Base-by-base conservation (phyloP, 2,888 invertebrate genomes). In the Eilema sororculum region DNA sequence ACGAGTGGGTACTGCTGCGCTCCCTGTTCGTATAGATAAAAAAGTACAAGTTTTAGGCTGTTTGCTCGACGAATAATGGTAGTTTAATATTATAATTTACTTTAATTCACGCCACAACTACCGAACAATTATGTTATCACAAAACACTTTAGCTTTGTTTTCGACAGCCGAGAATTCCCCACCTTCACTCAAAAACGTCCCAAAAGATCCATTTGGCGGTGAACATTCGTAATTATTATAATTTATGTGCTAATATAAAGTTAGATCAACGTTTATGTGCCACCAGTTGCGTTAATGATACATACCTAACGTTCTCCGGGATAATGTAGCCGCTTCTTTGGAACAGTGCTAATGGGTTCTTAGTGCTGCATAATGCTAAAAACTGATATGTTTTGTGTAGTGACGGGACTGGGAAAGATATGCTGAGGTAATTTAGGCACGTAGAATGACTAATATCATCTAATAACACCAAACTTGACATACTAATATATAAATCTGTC, bases 281-380 rank as follows among this genome's bases (percentile, higher is more conserved):
- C 81, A 79, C 80, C 79, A 73, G 80, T 81, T 80, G 81, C 81
- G 70, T 62, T 77, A 73, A 80, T 74, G 80, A 75, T 75, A 74
- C 28, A 68, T 63, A 63, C 20, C 6, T 52, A 66, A 59, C 64
- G 65, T 72, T 71, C 69, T 66, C 67, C 65, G 5, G 22, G 30
- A n/a, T 58, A 59, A 59, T 52, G 58, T 69, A 22, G 13, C 46
- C 16, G 20, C 10, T 63, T 58, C 68, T 37, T 52, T 16, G 33
- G 20, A 61, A 67, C 52, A 30, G 16, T 60, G 30, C 37, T 67
- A 62, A 30, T 67, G 37, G 22, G 8, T 10, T 28, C 28, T 46
- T 64, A 25, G 28, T 46, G 28, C 46, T 46, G 37, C 37, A 37
- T n/a, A n/a, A n/a, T 25, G 25, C n/a, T 25, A 20, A 25, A 62